A percentile compares a stretch with the other conserved stretches of the same genome.
Conservation (phyloP, 2,797 vertebrate species). For the Glossophaga mutica region DNA sequence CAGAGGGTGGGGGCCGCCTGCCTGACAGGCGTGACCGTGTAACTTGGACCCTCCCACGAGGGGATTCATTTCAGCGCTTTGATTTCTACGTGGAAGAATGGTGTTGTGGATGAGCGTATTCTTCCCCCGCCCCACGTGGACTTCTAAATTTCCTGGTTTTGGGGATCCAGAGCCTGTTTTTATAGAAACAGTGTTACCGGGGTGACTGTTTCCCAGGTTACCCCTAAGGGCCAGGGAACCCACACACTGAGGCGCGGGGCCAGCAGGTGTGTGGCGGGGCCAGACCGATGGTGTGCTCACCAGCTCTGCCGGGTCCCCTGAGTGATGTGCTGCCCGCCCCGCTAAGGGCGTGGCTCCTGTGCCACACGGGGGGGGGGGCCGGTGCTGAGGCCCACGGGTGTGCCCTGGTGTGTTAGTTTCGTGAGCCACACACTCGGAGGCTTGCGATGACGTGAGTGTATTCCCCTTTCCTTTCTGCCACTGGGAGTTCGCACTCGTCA, state of each 20-base stretch:
- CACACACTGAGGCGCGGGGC: fast-evolving
- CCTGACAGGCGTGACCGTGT: fast-evolving
- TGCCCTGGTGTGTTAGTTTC: background rate
- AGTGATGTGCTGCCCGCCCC: fast-evolving
- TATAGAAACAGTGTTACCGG: background rate
- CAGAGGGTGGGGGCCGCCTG: background rate
- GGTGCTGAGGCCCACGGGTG: no score
- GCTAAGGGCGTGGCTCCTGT: fast-evolving
- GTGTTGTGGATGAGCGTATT: background rate
- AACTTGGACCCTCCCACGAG: background rate
- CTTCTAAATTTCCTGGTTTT: background rate
- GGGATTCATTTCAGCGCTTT: background rate
- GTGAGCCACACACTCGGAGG: background rate
- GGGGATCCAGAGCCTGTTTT: background rate
- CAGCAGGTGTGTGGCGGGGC: background rate
- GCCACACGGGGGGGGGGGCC: background rate
- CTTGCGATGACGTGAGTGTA: background rate
- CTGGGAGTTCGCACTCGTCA: background rate
- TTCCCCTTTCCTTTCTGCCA: background rate
- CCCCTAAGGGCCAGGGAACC: background rate
- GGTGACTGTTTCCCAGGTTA: background rate
- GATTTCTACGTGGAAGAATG: background rate
- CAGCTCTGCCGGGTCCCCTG: background rate
- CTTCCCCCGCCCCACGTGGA: fast-evolving
- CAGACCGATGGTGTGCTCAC: no score